Evolutionary conservation across 2,113 vertebrate species (phyloP).

Genomic region (Oncorhynchus masou): DNA sequence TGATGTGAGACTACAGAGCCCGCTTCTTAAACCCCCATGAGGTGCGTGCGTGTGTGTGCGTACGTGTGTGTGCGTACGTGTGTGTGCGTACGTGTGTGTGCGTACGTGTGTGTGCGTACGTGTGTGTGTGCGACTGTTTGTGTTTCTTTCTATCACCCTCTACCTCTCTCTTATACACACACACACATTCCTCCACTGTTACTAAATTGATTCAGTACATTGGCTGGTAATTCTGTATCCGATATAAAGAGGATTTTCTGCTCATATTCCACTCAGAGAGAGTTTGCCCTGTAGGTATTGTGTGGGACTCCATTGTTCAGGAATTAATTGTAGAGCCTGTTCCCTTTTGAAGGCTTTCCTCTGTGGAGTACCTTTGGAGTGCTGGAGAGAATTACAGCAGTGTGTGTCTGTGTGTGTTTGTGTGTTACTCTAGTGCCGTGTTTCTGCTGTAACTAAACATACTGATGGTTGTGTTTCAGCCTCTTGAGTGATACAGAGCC

Average conservation of each 20-base stretch:
- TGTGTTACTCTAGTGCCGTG: neutral
- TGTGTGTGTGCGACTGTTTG: slow-evolving; percentile 14
- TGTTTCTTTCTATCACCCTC: neutral
- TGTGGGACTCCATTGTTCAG: slow-evolving; percentile 55
- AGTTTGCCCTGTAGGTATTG: slow-evolving; percentile 56
- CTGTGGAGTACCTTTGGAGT: slow-evolving; percentile 6
- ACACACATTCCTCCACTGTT: slow-evolving; percentile 21
- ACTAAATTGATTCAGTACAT: slow-evolving; percentile 61
- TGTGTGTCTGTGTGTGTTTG: slow-evolving; percentile 15
- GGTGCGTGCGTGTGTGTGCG: slow-evolving; percentile 4
- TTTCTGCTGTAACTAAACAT: neutral
- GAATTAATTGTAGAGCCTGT: slow-evolving; percentile 52
- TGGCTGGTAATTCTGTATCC: slow-evolving; percentile 56
- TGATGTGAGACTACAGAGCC: neutral
- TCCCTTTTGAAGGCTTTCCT: slow-evolving; percentile 34
- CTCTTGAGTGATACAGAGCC: neutral
- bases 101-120: neutral
- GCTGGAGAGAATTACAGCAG: slow-evolving; percentile 17
- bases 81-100: slow-evolving; percentile 6
- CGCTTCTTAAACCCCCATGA: slow-evolving; percentile 8
- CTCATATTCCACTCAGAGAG: slow-evolving; percentile 10
- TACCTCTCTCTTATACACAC: no score
- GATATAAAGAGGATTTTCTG: slow-evolving; percentile 38
- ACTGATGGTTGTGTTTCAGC: neutral
- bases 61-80: neutral